Evolutionary conservation across 1,140 invertebrate genomes (phyloP), one percentile per base, ranked within the genome.

Genomic region (Pogonognathellus flavescens): DNA sequence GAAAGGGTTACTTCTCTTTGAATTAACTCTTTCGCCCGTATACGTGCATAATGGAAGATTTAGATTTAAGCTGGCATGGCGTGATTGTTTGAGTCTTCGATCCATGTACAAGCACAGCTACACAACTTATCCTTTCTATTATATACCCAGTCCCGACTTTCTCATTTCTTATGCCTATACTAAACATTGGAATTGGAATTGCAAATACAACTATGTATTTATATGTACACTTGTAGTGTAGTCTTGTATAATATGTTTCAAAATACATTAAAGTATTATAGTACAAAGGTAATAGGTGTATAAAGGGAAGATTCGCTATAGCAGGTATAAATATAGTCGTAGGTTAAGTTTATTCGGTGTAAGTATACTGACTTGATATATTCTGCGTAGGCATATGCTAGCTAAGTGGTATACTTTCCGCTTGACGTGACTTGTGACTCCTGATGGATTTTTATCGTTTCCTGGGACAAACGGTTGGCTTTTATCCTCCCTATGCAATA

Each of bases 401-500:
- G 2, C 31, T 41, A 41, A 41, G 31, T 41, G 6, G 11, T 18
- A 70, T 13, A 18, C 18, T 70, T 70, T 70, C 62, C 62, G 62
- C 14, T 18, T 57, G 52, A 55, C 52, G 52, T 81, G 52, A 81
- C 52, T 81, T 59, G 18, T 81, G 80, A 81, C 9, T 81, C 52
- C 16, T n/a, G 76, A 83, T 76, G 85, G 85, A 82, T 83, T 86
- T 85, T 86, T 83, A 86, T 86, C 70, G 82, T 60, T 86, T 86
- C 82, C 85, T 84, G 85, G 59, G 59, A 86, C 66, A 86, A 86
- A 86, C 85, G 85, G 66, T 80, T 22, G 57, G 25, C 81, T 86
- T 83, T 76, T 83, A 72, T 52, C 62, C 52, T 50, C 8, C 50
- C 60, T 18, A 60, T 82, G n/a, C 55, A 80, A n/a, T 14, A n/a